Evolutionary conservation across 2,888 invertebrate genomes (phyloP).

Genomic region (Coenonympha arcania): DNA sequence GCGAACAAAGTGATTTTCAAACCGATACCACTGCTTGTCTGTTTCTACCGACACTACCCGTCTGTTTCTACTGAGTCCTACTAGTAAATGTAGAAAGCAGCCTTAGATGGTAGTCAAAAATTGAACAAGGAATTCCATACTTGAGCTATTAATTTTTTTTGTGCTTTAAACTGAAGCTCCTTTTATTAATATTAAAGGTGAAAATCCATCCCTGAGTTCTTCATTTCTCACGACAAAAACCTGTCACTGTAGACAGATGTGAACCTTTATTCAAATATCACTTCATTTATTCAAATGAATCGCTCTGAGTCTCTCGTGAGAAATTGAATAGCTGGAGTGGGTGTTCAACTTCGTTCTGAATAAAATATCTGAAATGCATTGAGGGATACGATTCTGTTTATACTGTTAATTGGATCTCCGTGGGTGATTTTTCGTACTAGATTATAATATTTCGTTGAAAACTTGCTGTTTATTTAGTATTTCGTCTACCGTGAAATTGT

Average conservation of each 20-base stretch:
- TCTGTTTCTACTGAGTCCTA: too few species aligned
- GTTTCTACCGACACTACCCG: too few species aligned
- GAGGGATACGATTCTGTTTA: neutral
- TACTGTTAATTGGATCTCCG: conserved; percentile 5
- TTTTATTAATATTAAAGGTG: neutral
- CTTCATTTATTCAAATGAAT: conserved; percentile 16
- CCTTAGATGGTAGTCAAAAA: too few species aligned
- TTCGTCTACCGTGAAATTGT: too few species aligned
- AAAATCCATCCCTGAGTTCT: neutral
- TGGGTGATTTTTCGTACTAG: neutral
- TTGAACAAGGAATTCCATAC: too few species aligned
- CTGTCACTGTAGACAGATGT: conserved; percentile 12
- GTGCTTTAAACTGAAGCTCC: too few species aligned
- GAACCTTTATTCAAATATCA: conserved; percentile 14
- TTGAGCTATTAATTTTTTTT: too few species aligned
- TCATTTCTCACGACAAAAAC: neutral
- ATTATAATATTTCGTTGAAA: neutral
- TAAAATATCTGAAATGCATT: conserved; percentile 9
- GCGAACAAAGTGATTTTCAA: too few species aligned
- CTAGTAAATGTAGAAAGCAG: too few species aligned
- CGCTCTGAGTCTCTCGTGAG: conserved; percentile 8
- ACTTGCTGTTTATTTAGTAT: neutral
- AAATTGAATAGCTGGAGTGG: conserved; percentile 7
- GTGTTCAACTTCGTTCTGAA: conserved; percentile 10
- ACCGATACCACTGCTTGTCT: too few species aligned